Base-by-base conservation (phyloP, 2,888 invertebrate species). In the Drepana falcataria region DNA sequence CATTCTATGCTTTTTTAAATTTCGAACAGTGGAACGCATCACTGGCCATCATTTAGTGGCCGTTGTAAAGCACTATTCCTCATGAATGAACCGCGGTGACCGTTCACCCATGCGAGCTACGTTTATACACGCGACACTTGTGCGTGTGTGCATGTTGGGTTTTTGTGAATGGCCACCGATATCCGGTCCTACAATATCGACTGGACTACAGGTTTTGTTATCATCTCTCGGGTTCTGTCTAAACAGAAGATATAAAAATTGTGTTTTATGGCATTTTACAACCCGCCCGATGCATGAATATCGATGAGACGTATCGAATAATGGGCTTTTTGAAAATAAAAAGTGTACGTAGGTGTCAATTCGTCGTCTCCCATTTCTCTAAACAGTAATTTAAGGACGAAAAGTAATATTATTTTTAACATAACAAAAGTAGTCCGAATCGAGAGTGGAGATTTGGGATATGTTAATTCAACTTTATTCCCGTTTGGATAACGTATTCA, bases 91-190 rank as follows among this genome's bases (percentile, higher is more conserved):
- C 75, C 71, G 79, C 75, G 69, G 73, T 81, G 75, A 77, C 73
- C 75, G 75, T 51, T 54, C 55, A 57, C 61, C 64, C 66, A 74
- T 74, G 75, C 80, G 83, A 80, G 80, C 70, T 54, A 64, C 65
- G 60, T 71, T 71, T 75, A 72, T 64, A 71, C 75, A 62, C 64
- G 60, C 69, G 64, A 61, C 58, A 63, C 57, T 55, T 64, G 56
- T 54, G 68, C 62, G 61, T 71, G 83, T 80, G 83, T 73, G 83
- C 61, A 74, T 65, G 77, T 79, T 63, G 61, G 69, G 84, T 90
- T 89, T 90, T 91, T 89, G 88, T 91, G 91, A 91, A 91, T 91
- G 91, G 83, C 77, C 86, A 73, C 73, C 79, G 84, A 86, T 87
- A 89, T 91, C 91, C 91, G 91, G 91, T 87, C 87, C 78, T 81